Evolutionary conservation across 2,797 vertebrate species (phyloP), one percentile per base, ranked within the genome.

Genomic region (Carcharodon carcharias): DNA sequence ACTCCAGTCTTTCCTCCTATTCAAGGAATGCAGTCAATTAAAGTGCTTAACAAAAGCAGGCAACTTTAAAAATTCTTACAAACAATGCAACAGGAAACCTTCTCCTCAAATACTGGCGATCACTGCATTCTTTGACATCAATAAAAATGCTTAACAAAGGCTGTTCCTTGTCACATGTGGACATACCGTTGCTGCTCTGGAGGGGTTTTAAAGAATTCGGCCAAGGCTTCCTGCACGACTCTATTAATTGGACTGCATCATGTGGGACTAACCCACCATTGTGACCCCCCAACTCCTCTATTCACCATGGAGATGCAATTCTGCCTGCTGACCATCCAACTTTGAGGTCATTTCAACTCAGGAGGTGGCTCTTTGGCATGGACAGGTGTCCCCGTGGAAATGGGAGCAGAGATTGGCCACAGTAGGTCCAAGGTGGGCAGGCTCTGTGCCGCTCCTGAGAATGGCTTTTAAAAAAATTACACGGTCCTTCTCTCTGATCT

Each of bases 71-170:
- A 8, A 69, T 26, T 58, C 61, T n/a, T 45, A 67, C 28, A 3
- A 89, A 89, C 87, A 89, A 94, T 65, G n/a, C 40, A 94, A 45
- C 92, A 94, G 92, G 92, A 69, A 67, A 11, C n/a, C n/a, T 6
- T 61, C 61, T n/a, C 58, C 23, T 28, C 40, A 69, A 40, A 5
- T 26, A 40, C 61, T 69, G 40, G 63, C 67, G 40, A 45, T n/a
- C 61, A 67, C 58, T 26, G 63, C 63, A 21, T 94, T 94, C 35
- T 67, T 94, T 67, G 40, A 21, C 16, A 63, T 61, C 56, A 16
- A 61, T 14, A 69, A 45, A 45, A 40, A 35, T 9, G 3, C 35
- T 40, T 23, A 67, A 94, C 3, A 31, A 5, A 67, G n/a, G 31
- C 58, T 40, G 31, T 93, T 23, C 35, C 18, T 93, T 7, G 61